Base-by-base conservation (phyloP, 1,140 invertebrate genomes). In the Aricia agestis region DNA sequence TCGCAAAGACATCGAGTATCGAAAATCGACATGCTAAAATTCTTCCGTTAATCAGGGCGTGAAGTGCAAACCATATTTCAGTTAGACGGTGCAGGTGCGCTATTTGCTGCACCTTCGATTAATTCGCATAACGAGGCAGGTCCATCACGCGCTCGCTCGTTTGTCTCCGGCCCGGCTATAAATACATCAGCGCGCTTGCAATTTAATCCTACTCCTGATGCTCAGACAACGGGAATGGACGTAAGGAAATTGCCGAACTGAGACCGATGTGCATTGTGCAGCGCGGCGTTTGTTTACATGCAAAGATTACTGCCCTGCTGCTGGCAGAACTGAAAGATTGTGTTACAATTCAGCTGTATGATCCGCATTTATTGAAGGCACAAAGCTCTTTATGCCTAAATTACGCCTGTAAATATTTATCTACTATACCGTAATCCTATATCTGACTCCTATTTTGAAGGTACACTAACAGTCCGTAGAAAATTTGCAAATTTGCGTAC, bases 131-230 rank as follows among this genome's bases (percentile, higher is more conserved):
- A 91, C 89, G 89, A 89, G 89, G 83, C 81, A 82, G 82, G 86
- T 89, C 89, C 89, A 91, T 91, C 89, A 89, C 85, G 78, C 74
- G 85, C 74, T 67, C 82, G 87, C 85, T 85, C 89, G 87, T 89
- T 91, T 89, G 87, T 91, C 89, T 89, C 85, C 78, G 81, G 83
- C 73, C 83, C 82, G 79, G 85, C 87, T 86, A 90, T 91, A 91
- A 91, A 91, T 91, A 91, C 86, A 88, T 91, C 89, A 89, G 82
- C 87, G 87, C 82, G 87, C 87, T 89, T 83, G 86, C 86, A 87
- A 90, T 90, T 90, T 89, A 90, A 90, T 90, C 85, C 80, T 82
- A 84, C 83, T 89, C 78, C 80, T 82, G 76, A 86, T 73, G 77
- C 81, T 82, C 80, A 82, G 77, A 57, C 25, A 17, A 66, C 70